A percentile compares a stretch with the other conserved stretches of the same genome.
Evolutionary conservation across 92 coral and sea anemone species (phyloP).

Genomic region (Pocillopora grandis): DNA sequence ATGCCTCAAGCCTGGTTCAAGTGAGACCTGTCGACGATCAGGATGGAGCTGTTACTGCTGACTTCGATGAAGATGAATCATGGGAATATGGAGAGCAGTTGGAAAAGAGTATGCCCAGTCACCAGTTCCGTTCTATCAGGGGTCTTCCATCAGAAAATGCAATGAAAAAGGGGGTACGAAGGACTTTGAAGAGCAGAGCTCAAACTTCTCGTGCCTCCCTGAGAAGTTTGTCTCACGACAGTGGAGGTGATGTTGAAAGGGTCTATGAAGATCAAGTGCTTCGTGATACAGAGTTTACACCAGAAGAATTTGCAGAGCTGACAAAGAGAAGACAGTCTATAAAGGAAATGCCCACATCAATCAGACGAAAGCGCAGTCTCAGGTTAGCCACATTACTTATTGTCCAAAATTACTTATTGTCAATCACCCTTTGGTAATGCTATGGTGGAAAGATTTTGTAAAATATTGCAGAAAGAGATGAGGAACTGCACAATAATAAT

Average conservation of each 20-base stretch:
- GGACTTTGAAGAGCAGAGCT: conserved; percentile 55
- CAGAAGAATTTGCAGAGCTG: conserved; percentile 74
- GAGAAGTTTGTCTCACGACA: conserved; percentile 28
- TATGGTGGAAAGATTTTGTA: too few species aligned
- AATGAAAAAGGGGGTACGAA: conserved; percentile 65
- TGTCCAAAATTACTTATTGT: background rate
- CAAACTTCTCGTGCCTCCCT: conserved; percentile 47
- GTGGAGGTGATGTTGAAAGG: conserved; percentile 12
- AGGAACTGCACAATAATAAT: too few species aligned
- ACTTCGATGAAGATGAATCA: conserved; percentile 45
- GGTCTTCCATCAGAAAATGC: conserved; percentile 85
- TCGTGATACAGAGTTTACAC: conserved; percentile 55
- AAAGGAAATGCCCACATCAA: conserved; percentile 88
- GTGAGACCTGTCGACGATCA: conserved; percentile 39
- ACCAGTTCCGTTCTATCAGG: conserved; percentile 66
- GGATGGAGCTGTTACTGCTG: conserved; percentile 21
- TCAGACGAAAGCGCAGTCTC: conserved; percentile 75
- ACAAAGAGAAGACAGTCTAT: conserved; percentile 66
- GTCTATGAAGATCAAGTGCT: conserved; percentile 67
- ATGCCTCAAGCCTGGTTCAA: conserved; percentile 45
- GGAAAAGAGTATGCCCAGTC: conserved; percentile 79
- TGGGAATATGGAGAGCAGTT: conserved; percentile 43
- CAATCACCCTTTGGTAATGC: background rate
- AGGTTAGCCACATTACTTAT: conserved; percentile 40
- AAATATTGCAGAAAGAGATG: too few species aligned